Evolutionary conservation across 37 sponge, comb jelly and placozoan species (phyloP).

Genomic region (Agelas oroides): DNA sequence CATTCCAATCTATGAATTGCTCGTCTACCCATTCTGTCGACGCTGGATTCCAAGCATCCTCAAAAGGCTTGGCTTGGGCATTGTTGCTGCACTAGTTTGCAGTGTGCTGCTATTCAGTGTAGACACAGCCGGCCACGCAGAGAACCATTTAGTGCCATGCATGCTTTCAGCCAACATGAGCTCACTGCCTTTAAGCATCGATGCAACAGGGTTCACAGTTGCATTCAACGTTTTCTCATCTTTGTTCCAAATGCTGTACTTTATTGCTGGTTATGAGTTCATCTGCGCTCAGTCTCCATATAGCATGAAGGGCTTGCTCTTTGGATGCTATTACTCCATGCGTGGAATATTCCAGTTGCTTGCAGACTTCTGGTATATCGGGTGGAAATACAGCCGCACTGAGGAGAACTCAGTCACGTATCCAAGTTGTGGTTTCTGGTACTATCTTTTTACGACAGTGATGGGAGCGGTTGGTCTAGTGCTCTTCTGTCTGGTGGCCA

Average conservation of each 20-base stretch:
- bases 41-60: neutral
- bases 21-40: neutral
- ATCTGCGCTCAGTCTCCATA: constrained; percentile 43
- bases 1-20: neutral
- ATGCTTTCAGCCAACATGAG: neutral
- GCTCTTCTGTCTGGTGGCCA: too few species aligned
- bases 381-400: too few species aligned
- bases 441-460: too few species aligned
- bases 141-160: neutral
- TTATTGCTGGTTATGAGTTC: constrained; percentile 42
- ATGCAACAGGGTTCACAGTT: neutral
- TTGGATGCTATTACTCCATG: constrained; percentile 3
- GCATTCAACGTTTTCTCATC: neutral
- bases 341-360: neutral
- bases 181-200: neutral
- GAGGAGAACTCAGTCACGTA: too few species aligned
- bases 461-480: too few species aligned
- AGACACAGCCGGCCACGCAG: neutral
- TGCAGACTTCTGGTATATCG: neutral
- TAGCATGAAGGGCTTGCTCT: constrained; percentile 30
- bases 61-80: constrained; percentile 26
- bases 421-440: too few species aligned
- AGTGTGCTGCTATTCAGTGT: neutral
- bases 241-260: constrained; percentile 4
- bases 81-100: neutral